These are phyloP conservation scores for Berghia stephanieae DNA, from an alignment of 1,140 invertebrate genomes.

Conservation along the genomic window DNA sequence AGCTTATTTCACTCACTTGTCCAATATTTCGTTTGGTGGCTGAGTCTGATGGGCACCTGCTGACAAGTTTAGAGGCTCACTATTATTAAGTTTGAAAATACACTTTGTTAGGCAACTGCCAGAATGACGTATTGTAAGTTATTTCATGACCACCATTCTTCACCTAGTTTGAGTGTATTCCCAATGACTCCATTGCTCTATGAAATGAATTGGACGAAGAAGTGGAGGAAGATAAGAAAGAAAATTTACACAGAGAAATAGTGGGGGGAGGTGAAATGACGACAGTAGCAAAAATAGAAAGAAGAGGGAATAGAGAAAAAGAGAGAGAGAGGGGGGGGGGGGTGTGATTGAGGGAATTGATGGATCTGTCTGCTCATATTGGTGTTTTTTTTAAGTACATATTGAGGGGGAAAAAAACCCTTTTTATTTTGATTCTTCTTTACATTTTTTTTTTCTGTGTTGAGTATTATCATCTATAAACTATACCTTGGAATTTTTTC, in stretches of 20 bases:
- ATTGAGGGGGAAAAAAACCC: neutral
- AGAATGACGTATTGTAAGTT: no score
- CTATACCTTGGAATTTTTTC: neutral
- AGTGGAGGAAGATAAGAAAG: conserved; percentile 21
- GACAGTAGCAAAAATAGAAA: neutral
- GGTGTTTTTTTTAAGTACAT: neutral
- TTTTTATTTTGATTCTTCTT: conserved; percentile 6
- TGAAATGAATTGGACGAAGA: neutral
- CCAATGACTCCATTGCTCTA: conserved; percentile 16
- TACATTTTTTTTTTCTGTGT: neutral
- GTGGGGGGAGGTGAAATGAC: neutral
- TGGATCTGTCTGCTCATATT: neutral
- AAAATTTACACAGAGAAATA: neutral
- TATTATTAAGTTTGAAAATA: no score
- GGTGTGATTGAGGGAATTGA: neutral
- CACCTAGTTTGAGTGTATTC: no score
- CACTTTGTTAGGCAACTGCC: no score
- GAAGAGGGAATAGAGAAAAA: neutral
- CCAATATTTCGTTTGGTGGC: no score
- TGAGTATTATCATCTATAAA: neutral
- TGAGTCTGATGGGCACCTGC: no score
- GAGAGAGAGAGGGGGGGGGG: neutral
- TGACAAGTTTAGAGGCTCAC: no score
- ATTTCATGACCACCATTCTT: no score
- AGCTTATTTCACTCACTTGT: no score